These are phyloP conservation scores for Drosophila guanche DNA, from an alignment of 1,140 invertebrate genomes.

Conservation along the genomic window DNA sequence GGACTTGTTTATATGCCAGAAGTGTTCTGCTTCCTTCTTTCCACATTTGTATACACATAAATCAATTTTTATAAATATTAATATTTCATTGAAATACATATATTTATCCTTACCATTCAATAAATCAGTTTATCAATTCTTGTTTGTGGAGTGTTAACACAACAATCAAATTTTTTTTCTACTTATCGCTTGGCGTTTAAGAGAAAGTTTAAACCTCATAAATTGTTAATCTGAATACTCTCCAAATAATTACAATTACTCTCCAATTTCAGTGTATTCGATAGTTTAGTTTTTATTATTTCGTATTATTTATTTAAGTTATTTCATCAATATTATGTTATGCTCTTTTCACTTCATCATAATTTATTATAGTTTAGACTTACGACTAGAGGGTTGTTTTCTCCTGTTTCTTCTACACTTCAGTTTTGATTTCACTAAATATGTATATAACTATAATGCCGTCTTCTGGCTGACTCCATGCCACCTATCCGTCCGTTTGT, in stretches of 20 bases:
- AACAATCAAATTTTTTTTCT: background rate
- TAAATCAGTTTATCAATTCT: background rate
- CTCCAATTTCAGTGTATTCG: slow-evolving; percentile 33
- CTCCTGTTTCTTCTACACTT: slow-evolving; percentile 50
- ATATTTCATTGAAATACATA: slow-evolving; percentile 9
- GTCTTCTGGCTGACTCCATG: slow-evolving; percentile 23
- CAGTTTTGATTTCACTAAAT: slow-evolving; percentile 77
- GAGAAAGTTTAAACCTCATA: no score
- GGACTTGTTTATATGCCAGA: slow-evolving; percentile 25
- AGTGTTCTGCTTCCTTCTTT: slow-evolving; percentile 13
- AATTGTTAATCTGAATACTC: background rate
- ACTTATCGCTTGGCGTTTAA: no score
- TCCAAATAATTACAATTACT: slow-evolving; percentile 6
- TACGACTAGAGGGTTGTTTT: slow-evolving; percentile 71
- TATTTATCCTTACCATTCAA: background rate
- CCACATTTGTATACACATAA: background rate
- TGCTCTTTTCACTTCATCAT: slow-evolving; percentile 17
- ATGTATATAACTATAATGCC: slow-evolving; percentile 42
- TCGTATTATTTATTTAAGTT: slow-evolving; percentile 55
- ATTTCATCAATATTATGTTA: slow-evolving; percentile 44
- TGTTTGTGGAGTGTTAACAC: background rate
- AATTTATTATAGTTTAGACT: slow-evolving; percentile 52
- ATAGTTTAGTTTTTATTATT: slow-evolving; percentile 68
- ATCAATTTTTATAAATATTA: slow-evolving; percentile 40
- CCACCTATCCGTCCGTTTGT: slow-evolving; percentile 7